Conservation (phyloP, 2,888 invertebrate genomes). For the Euproctis similis region DNA sequence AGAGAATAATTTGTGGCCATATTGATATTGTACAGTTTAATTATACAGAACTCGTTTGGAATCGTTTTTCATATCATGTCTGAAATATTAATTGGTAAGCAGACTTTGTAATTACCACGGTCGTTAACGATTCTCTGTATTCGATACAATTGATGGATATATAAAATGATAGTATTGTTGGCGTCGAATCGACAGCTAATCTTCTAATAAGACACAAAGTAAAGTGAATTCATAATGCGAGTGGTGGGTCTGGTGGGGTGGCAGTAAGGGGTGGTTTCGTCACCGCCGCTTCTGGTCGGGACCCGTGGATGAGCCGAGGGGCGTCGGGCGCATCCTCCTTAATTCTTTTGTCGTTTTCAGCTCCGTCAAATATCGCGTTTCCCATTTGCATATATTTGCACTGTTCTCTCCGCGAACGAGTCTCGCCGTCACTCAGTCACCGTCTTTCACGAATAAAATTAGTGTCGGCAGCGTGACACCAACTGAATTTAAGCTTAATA, state of each 20-base stretch:
- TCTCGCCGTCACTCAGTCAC: constrained; percentile 41
- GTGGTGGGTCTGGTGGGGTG: constrained; percentile 18
- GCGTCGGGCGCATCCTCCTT: constrained; percentile 35
- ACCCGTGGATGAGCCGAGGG: constrained; percentile 13
- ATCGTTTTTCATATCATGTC: constrained; percentile 12
- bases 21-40: constrained; percentile 13
- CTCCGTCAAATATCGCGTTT: constrained; percentile 68
- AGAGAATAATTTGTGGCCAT: constrained; percentile 7
- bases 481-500: constrained; percentile 74
- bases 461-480: constrained; percentile 75
- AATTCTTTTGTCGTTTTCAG: constrained; percentile 74
- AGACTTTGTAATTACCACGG: constrained; percentile 3
- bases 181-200: constrained; percentile 48
- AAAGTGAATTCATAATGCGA: constrained; percentile 58
- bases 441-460: constrained; percentile 73
- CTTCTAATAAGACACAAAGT: constrained; percentile 52
- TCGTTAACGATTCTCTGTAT: constrained; percentile 12
- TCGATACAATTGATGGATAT: constrained; percentile 12
- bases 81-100: constrained; percentile 1
- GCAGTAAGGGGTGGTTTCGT: constrained; percentile 27
- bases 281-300: constrained; percentile 27
- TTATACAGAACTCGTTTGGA: constrained; percentile 12
- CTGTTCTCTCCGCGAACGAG: constrained; percentile 33
- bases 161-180: constrained; percentile 40
- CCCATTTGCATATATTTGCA: constrained; percentile 74